Evolutionary conservation across 2,797 vertebrate genomes (phyloP).

Genomic region (Vultur gryphus): DNA sequence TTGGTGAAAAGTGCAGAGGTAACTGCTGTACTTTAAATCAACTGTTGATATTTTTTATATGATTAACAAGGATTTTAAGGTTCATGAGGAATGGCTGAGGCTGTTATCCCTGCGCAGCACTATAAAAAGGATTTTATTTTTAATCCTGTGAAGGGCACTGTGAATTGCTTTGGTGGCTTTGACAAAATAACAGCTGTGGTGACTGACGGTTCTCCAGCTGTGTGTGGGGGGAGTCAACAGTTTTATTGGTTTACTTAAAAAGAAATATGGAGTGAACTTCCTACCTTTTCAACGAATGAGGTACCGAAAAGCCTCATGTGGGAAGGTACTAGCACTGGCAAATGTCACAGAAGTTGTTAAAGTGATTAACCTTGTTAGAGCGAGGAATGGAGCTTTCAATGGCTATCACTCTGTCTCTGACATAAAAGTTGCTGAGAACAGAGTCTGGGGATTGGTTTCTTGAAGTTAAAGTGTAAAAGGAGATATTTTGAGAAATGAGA

Average conservation of each 20-base stretch:
- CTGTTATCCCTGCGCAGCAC: slow-evolving; percentile 15
- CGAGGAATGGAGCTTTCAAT: background rate
- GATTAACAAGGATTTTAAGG: slow-evolving; percentile 74
- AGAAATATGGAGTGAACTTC: slow-evolving; percentile 64
- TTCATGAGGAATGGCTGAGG: slow-evolving; percentile 45
- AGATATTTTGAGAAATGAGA: background rate
- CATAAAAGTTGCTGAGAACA: slow-evolving; percentile 36
- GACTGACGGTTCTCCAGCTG: slow-evolving; percentile 59
- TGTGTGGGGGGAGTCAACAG: slow-evolving; percentile 9
- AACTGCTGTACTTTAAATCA: slow-evolving; percentile 22
- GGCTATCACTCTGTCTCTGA: slow-evolving; percentile 15
- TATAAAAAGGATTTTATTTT: slow-evolving; percentile 66
- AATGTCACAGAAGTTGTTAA: slow-evolving; percentile 61
- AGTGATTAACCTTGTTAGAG: slow-evolving; percentile 59
- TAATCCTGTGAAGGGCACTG: slow-evolving; percentile 63
- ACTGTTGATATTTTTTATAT: slow-evolving; percentile 41
- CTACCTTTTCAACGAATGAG: slow-evolving; percentile 36
- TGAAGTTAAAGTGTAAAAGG: background rate
- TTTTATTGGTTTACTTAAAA: slow-evolving; percentile 68
- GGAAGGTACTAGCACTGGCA: slow-evolving; percentile 1
- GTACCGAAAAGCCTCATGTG: background rate
- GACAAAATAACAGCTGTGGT: slow-evolving; percentile 66
- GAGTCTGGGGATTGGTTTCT: background rate
- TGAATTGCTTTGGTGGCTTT: slow-evolving; percentile 63
- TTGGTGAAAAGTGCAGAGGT: slow-evolving; percentile 30